These are phyloP conservation scores for Metaphire vulgaris DNA, from an alignment of 1,140 invertebrate species.

Conservation along the genomic window DNA sequence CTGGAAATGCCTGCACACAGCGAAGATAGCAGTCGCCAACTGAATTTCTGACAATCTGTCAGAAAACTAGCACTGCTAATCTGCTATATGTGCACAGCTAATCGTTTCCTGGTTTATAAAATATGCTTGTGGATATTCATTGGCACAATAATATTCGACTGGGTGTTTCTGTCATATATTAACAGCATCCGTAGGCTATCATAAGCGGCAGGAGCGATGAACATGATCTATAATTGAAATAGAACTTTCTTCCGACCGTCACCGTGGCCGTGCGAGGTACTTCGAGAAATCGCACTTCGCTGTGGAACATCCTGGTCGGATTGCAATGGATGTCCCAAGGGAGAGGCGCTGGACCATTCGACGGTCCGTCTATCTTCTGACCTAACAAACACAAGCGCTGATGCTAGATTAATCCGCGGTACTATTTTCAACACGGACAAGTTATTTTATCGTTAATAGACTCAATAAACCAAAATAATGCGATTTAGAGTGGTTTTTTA, in stretches of 20 bases:
- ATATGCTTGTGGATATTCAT: background rate
- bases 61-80: background rate
- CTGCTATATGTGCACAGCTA: background rate
- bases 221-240: background rate
- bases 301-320: slow-evolving; percentile 52
- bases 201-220: no score
- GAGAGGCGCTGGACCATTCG: slow-evolving; percentile 54
- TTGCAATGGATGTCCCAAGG: slow-evolving; percentile 57
- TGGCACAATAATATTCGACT: background rate
- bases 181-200: background rate
- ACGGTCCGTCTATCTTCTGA: slow-evolving; percentile 52
- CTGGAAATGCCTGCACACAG: no score
- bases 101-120: background rate
- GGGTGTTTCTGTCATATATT: background rate
- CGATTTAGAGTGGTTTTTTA: no score
- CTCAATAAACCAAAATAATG: background rate
- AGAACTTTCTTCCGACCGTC: slow-evolving; percentile 43
- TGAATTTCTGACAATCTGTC: no score
- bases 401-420: slow-evolving; percentile 20
- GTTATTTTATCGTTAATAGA: background rate
- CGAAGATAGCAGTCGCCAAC: no score
- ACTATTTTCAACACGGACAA: background rate
- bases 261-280: slow-evolving; percentile 60
- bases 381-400: slow-evolving; percentile 28
- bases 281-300: slow-evolving; percentile 52